Conservation (phyloP, 2,888 invertebrate genomes). For the Ptychoptera albimana region DNA sequence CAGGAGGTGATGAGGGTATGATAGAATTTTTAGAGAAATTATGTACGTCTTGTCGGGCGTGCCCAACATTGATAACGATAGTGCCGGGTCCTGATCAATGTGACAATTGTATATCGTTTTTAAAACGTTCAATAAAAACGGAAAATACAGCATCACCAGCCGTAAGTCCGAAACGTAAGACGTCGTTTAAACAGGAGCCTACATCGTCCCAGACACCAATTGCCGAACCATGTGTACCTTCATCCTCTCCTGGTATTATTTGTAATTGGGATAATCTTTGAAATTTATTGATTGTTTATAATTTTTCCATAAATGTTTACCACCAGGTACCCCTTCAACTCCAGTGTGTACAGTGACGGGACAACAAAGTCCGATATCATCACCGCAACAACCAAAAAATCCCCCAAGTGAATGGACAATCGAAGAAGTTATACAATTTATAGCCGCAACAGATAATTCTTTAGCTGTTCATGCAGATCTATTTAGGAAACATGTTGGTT, state of each 20-base stretch:
- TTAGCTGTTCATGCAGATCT: conserved; percentile 78
- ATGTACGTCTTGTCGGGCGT: conserved; percentile 28
- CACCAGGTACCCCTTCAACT: conserved; percentile 16
- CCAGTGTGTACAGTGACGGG: conserved; percentile 20
- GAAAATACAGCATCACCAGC: conserved; percentile 17
- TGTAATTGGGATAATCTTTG: not conserved
- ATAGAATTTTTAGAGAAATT: conserved; percentile 27
- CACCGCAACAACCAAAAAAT: conserved; percentile 28
- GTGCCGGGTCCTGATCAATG: conserved; percentile 29
- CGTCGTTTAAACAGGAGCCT: conserved; percentile 9
- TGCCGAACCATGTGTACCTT: conserved; percentile 27
- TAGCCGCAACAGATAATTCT: conserved; percentile 69
- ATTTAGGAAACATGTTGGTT: conserved; percentile 81
- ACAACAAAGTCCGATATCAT: conserved; percentile 6
- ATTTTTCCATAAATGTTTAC: not conserved
- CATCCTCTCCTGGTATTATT: conserved; percentile 26
- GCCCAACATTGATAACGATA: conserved; percentile 28
- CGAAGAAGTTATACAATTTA: conserved; percentile 86
- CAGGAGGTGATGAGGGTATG: conserved; percentile 27
- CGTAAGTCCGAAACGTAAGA: conserved; percentile 21
- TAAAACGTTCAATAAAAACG: conserved; percentile 17
- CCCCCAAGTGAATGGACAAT: conserved; percentile 80
- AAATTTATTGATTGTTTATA: not conserved
- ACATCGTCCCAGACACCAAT: conserved; percentile 16
- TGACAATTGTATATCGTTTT: conserved; percentile 24